Evolutionary conservation across 2,888 invertebrate genomes (phyloP), one percentile per base, ranked within the genome.

Genomic region (Ptychoptera contaminata): DNA sequence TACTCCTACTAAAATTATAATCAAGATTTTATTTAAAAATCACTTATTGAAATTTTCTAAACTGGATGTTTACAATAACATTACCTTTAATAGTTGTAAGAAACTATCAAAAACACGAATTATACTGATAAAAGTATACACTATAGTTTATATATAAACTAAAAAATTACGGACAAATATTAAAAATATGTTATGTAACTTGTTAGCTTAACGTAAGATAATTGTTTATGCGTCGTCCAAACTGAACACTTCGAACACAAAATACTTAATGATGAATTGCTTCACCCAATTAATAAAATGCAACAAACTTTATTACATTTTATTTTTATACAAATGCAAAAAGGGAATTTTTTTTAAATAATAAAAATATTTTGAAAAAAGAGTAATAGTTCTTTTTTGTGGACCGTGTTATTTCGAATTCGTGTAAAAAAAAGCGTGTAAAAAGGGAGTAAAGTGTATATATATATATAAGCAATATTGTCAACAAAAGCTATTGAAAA

Each of bases 351-450:
- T 36, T 36, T 36, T 36, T 2, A 36, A 36, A 36, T 36, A 12
- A 10, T 36, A 36, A 36, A 36, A 36, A 2, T 36, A 36, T 36
- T 10, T 36, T 36, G 8, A 9, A 37, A 37, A 37, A 37, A 35
- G 37, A 5, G 37, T 37, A 37, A 37, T 7, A 15, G 9, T 37
- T 37, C 37, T n/a, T 37, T 37, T 37, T 36, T 36, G 36, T 36
- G 3, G 36, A 36, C 3, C 36, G 36, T 36, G 36, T 36, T 36
- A 36, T 36, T 36, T n/a, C n/a, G 11, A 36, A 11, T 12, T 8
- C 36, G 36, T 36, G 36, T 36, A 36, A 36, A 36, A 37, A 37
- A 37, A 37, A n/a, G n/a, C n/a, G n/a, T n/a, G n/a, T n/a, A n/a
- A n/a, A n/a, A n/a, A n/a, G n/a, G n/a, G n/a, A n/a, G n/a, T n/a